phyloP scores from a whole-genome alignment of 2,888 invertebrate species.

The Strigamia maritima region DNA sequence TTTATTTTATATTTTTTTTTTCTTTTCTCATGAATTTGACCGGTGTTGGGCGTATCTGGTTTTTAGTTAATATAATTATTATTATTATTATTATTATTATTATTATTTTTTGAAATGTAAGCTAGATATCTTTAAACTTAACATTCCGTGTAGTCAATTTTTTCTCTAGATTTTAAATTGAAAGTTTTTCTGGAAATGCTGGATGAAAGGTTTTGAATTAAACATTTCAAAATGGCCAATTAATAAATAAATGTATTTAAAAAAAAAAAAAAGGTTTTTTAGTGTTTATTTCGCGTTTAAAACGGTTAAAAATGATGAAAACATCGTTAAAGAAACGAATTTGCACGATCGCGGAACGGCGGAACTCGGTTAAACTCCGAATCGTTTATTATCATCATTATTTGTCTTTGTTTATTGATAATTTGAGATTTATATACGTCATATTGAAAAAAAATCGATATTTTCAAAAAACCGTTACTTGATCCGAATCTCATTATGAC shows the following conservation, averaged over 20 bases:
- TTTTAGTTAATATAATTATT: background rate
- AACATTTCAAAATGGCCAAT: slow-evolving; percentile 18
- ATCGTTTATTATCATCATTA: too few species aligned
- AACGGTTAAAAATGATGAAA: too few species aligned
- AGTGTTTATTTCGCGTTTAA: background rate
- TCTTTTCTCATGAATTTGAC: background rate
- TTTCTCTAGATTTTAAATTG: background rate
- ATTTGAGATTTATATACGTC: too few species aligned
- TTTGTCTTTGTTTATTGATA: too few species aligned
- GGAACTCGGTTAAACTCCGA: too few species aligned
- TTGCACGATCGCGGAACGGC: too few species aligned
- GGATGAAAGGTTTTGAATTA: background rate
- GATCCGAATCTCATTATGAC: too few species aligned
- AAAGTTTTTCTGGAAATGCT: slow-evolving; percentile 21
- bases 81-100: background rate
- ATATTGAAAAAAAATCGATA: too few species aligned
- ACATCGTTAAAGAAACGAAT: too few species aligned
- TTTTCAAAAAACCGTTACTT: too few species aligned
- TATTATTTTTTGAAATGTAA: too few species aligned
- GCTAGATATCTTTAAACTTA: background rate
- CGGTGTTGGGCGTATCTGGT: background rate
- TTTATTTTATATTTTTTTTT: background rate
- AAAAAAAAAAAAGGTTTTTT: too few species aligned
- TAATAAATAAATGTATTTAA: background rate
- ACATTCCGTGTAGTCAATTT: background rate